Percentiles rank a stretch among this genome's conserved stretches.
These are phyloP conservation scores for Aplidium turbinatum DNA, from an alignment of 23 tunicate species.

Conservation along the genomic window DNA sequence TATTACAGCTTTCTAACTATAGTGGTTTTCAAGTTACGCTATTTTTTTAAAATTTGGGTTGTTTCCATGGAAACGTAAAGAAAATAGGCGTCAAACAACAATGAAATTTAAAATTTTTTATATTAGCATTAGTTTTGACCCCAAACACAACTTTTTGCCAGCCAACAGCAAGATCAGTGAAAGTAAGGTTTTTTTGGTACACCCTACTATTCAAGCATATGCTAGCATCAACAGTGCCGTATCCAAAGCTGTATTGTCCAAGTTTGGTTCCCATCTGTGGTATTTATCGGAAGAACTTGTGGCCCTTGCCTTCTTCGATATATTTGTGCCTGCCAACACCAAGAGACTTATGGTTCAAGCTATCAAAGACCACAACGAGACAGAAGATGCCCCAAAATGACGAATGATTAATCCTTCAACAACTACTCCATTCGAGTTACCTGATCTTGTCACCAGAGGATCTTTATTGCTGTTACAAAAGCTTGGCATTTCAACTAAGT, in stretches of 20 bases:
- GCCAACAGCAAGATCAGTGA: too few species aligned
- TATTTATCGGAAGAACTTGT: conserved; percentile 23
- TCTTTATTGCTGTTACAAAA: conserved; percentile 7
- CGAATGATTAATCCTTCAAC: conserved; percentile 6
- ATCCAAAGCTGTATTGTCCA: conserved; percentile 20
- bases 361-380: background rate
- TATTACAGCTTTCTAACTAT: too few species aligned
- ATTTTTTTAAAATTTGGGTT: too few species aligned
- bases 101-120: too few species aligned
- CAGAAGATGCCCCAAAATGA: conserved; percentile 15
- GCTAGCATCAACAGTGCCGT: conserved; percentile 21
- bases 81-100: too few species aligned
- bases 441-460: conserved; percentile 21
- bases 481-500: conserved; percentile 16
- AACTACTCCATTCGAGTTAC: background rate
- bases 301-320: background rate
- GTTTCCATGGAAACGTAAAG: too few species aligned
- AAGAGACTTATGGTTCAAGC: conserved; percentile 16
- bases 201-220: conserved; percentile 29
- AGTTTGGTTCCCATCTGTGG: conserved; percentile 20
- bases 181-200: too few species aligned
- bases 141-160: too few species aligned
- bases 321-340: background rate
- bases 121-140: too few species aligned
- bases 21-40: too few species aligned